Evolutionary conservation across 92 coral and sea anemone species (phyloP), one percentile per base, ranked within the genome.

Genomic region (Ricordea florida): DNA sequence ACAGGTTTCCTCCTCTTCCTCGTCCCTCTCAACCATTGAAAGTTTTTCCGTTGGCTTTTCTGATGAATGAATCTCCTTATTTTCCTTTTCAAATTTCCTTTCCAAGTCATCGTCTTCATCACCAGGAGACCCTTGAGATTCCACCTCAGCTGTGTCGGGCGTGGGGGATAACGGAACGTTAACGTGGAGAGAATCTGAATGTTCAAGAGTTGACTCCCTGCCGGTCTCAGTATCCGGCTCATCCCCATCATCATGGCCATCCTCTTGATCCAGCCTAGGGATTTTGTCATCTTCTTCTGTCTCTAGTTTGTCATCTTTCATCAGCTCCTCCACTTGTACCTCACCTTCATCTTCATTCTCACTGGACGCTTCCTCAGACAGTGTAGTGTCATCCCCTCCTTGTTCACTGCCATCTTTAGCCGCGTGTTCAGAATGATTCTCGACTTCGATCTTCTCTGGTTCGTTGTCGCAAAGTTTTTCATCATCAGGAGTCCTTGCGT

Each of bases 151-250:
- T 43, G 42, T 5, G 6, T 55, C 66, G 40, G 21, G 77, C 2
- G 77, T 55, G 28, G 77, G 66, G 2, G 77, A n/a, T n/a, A n/a
- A 55, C 25, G 51, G 40, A 4, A 70, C 77, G 17, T 70, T 22
- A 5, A 55, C 56, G 27, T 41, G 53, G 8, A 70, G 42, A 17
- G 77, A 70, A 56, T 55, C 64, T 13, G 52, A 53, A 21, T 55
- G 77, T 44, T 55, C 49, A 9, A 55, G 65, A 38, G 5, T 41
- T 9, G 43, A 28, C 21, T 40, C 41, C 6, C 14, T 67, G 3
- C 29, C 26, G 25, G 4, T 34, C 14, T 29, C 32, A 17, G 10
- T 11, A 41, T 49, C 49, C 24, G 6, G 11, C 0, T 14, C 2
- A 3, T 41, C 55, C 11, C 15, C 64, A 1, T 53, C 55, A 29